A percentile compares a stretch with the other conserved stretches of the same genome.
phyloP scores from a whole-genome alignment of 2,888 invertebrate genomes.

The Drosophila prolongata region DNA sequence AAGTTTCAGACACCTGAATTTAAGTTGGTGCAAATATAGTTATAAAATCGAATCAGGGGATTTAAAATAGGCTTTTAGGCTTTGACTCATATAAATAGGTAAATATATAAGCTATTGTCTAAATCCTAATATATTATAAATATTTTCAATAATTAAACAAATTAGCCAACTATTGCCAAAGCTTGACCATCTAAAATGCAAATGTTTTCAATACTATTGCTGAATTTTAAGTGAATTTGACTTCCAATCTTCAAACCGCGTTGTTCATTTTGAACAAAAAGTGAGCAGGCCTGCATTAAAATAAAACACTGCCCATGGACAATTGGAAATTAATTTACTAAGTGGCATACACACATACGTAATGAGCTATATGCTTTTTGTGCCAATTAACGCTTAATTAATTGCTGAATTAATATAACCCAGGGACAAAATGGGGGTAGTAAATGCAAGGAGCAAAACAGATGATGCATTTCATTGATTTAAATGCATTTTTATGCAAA shows the following conservation, averaged over 20 bases:
- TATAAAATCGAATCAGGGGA: no score
- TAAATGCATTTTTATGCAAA: conserved; percentile 68
- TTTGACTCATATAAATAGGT: background rate
- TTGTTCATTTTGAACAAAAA: conserved; percentile 1
- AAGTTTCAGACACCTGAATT: background rate
- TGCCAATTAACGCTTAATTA: conserved; percentile 73
- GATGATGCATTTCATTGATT: conserved; percentile 68
- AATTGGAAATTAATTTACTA: conserved; percentile 60
- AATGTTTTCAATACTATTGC: background rate
- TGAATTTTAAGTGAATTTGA: background rate
- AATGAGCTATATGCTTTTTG: conserved; percentile 43
- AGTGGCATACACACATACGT: conserved; percentile 58
- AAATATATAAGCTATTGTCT: background rate
- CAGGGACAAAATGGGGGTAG: conserved; percentile 8
- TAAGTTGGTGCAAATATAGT: background rate
- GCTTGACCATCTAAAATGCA: background rate
- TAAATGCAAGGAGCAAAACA: conserved; percentile 45
- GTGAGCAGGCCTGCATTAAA: conserved; percentile 15
- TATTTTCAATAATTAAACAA: no score
- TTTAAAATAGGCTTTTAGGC: background rate
- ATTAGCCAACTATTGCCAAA: background rate
- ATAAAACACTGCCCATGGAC: conserved; percentile 20
- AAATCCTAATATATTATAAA: no score
- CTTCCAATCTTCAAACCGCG: background rate
- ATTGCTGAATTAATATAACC: conserved; percentile 58